Conservation (phyloP, 2,888 invertebrate species). For the Oegoconia quadripuncta region DNA sequence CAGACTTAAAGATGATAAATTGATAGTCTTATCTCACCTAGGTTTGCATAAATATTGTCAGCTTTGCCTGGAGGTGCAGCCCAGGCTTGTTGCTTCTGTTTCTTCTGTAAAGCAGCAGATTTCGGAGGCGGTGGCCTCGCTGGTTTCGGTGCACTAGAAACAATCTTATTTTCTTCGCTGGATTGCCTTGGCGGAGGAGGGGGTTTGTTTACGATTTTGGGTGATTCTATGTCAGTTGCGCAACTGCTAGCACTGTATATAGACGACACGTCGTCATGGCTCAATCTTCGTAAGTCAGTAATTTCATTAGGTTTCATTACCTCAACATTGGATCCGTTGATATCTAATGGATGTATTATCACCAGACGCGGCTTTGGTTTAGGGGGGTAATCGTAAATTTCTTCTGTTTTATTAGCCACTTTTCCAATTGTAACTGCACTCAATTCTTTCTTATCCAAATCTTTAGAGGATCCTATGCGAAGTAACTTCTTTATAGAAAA, state of each 20-base stretch:
- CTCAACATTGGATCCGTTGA: slow-evolving; percentile 89
- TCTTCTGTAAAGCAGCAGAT: slow-evolving; percentile 81
- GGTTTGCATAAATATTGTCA: slow-evolving; percentile 88
- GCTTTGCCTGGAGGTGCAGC: slow-evolving; percentile 51
- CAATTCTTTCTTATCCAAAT: slow-evolving; percentile 79
- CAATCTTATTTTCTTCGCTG: slow-evolving; percentile 70
- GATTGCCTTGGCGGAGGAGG: slow-evolving; percentile 87
- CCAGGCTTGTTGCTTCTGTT: slow-evolving; percentile 78
- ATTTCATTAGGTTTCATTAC: slow-evolving; percentile 82
- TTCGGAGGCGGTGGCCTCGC: slow-evolving; percentile 87
- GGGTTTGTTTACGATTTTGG: slow-evolving; percentile 78
- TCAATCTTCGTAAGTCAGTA: slow-evolving; percentile 55
- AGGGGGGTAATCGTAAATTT: slow-evolving; percentile 76
- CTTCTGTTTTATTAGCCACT: slow-evolving; percentile 73
- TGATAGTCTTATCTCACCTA: slow-evolving; percentile 82
- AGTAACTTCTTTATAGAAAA: slow-evolving; percentile 92
- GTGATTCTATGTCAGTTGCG: slow-evolving; percentile 55
- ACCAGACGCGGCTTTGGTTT: slow-evolving; percentile 87
- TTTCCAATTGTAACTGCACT: slow-evolving; percentile 63
- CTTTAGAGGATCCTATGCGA: slow-evolving; percentile 87
- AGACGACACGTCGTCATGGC: slow-evolving; percentile 77
- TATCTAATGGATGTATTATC: slow-evolving; percentile 92
- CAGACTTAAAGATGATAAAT: too few species aligned
- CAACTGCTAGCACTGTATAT: slow-evolving; percentile 68
- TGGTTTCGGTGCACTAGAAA: slow-evolving; percentile 79